A percentile compares a stretch with the other conserved stretches of the same genome.
phyloP scores from a whole-genome alignment of 2,888 invertebrate genomes.

The Heterodera filipjevi region DNA sequence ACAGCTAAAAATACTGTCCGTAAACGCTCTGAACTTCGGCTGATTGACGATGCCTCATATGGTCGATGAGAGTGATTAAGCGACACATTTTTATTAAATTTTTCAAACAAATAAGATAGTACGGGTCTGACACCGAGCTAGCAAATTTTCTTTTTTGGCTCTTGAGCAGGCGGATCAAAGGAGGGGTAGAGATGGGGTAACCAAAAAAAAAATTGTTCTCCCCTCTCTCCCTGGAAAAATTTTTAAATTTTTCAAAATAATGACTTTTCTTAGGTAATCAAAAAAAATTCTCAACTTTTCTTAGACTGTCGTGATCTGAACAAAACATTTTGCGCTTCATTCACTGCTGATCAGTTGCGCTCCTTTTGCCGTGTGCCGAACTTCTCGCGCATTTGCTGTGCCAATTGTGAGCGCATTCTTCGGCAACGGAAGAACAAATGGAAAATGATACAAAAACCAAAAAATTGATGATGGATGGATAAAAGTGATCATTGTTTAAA shows the following conservation, averaged over 20 bases:
- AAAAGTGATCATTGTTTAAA: not conserved
- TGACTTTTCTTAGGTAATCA: too few species aligned
- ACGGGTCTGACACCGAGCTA: too few species aligned
- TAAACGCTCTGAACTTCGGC: not conserved
- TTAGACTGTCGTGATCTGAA: constrained; percentile 13
- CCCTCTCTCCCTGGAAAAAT: too few species aligned
- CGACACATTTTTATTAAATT: not conserved
- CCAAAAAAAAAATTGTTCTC: too few species aligned
- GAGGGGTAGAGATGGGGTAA: too few species aligned
- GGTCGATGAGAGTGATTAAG: not conserved
- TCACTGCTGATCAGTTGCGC: not conserved
- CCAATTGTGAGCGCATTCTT: constrained; percentile 7
- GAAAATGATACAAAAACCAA: not conserved
- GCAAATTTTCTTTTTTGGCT: too few species aligned
- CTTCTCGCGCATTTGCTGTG: constrained; percentile 20
- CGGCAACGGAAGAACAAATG: not conserved
- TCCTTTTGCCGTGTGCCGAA: constrained; percentile 18
- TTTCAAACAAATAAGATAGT: not conserved
- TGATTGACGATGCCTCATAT: not conserved
- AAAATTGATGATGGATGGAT: too few species aligned
- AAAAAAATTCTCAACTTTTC: not conserved
- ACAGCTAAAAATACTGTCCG: not conserved
- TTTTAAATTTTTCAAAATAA: too few species aligned
- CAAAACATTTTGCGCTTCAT: constrained; percentile 11
- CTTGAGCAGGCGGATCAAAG: too few species aligned